Evolutionary conservation across 2,888 invertebrate species (phyloP), one percentile per base, ranked within the genome.

Genomic region (Trissolcus japonicus): DNA sequence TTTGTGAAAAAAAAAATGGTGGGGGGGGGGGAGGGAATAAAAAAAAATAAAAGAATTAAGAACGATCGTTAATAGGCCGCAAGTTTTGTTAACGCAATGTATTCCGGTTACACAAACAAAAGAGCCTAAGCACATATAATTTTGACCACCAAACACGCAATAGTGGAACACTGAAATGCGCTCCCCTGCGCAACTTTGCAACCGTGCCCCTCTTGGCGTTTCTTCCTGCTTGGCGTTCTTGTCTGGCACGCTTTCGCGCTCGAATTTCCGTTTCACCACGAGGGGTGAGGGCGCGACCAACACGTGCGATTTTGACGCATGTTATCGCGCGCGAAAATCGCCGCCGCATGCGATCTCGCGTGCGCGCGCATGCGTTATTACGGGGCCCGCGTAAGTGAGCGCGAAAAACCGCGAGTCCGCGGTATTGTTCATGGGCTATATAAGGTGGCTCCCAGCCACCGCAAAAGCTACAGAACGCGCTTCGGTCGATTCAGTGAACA

Each of bases 361-460:
- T 62, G 67, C 57, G 51, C 61, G 69, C 71, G 71, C 71, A 72
- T 40, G 63, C 59, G 63, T 59, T 25, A 41, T 21, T 41, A 21
- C 59, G 53, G 56, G 61, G 61, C 50, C 48, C 51, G 9, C 55
- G 61, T 56, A 48, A 72, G 72, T 72, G 72, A 72, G 65, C 72
- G 72, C 72, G 72, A 72, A 72, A 71, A 63, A 56, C 48, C 60
- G 54, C 60, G 60, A 60, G 50, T 25, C 51, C 63, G 59, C 65
- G 72, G 61, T 74, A 66, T 74, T 74, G 74, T 74, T 74, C 62
- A 51, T 40, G 67, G 51, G 57, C 74, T 74, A 74, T 74, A 74
- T 67, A 74, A 74, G 25, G 55, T 65, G 56, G 16, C 57, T 40
- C 16, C 40, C 57, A 62, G 67, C 61, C 74, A 62, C 57, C 67